Evolutionary conservation across 2,888 invertebrate species (phyloP).

Genomic region (Hyles lineata): DNA sequence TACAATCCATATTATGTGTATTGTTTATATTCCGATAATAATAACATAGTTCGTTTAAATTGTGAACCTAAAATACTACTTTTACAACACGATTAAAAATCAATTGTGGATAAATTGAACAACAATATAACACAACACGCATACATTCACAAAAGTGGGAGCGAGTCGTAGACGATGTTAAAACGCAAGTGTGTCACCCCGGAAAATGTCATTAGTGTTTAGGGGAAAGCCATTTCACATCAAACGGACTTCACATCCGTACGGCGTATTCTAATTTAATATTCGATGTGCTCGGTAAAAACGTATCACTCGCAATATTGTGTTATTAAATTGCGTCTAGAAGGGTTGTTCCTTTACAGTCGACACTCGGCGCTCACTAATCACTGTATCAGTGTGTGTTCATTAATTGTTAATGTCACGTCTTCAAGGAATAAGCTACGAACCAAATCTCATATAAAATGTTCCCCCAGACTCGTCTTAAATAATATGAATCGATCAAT

Average conservation of each 20-base stretch:
- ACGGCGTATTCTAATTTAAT: conserved; percentile 79
- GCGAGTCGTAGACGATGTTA: conserved; percentile 5
- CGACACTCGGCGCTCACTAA: conserved; percentile 34
- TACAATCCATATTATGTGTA: too few species aligned
- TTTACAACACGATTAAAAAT: too few species aligned
- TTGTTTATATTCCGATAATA: too few species aligned
- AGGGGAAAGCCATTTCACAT: conserved; percentile 70
- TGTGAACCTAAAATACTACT: too few species aligned
- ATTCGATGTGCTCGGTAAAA: conserved; percentile 76
- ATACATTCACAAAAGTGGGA: conserved; percentile 29
- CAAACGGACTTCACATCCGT: conserved; percentile 78
- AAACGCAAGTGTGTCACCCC: conserved; percentile 63
- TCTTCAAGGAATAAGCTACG: background rate
- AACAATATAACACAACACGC: background rate
- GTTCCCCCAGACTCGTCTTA: background rate
- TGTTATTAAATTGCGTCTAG: conserved; percentile 71
- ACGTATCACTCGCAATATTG: conserved; percentile 68
- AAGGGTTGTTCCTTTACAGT: conserved; percentile 61
- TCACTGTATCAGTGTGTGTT: conserved; percentile 33
- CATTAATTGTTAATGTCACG: conserved; percentile 29
- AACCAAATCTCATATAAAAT: conserved; percentile 24
- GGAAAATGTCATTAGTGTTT: conserved; percentile 79
- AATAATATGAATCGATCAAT: conserved; percentile 31
- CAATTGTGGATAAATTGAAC: background rate
- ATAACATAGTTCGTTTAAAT: too few species aligned